Evolutionary conservation across 2,113 vertebrate species (phyloP).

Genomic region (Apteryx owenii): DNA sequence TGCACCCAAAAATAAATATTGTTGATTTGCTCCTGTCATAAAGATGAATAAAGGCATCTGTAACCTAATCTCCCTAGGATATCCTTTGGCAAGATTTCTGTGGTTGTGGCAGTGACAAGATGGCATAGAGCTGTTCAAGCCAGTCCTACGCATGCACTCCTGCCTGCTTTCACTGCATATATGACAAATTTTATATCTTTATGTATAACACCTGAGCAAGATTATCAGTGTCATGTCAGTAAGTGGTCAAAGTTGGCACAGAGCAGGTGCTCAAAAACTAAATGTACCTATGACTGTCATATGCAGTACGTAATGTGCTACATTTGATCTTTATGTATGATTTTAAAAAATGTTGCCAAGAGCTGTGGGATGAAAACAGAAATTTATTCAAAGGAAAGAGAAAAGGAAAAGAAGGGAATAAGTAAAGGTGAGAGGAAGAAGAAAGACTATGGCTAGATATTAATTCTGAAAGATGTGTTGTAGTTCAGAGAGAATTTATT

Average conservation of each 20-base stretch:
- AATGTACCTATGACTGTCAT: neutral
- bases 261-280: neutral
- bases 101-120: neutral
- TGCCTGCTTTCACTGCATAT: neutral
- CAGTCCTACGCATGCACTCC: neutral
- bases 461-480: neutral
- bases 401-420: neutral
- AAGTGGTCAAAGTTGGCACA: neutral
- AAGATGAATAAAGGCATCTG: neutral
- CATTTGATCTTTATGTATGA: neutral
- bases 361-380: neutral
- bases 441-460: neutral
- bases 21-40: neutral
- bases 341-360: neutral
- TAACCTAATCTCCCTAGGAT: neutral
- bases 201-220: accelerated
- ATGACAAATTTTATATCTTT: neutral
- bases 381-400: neutral
- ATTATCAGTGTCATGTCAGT: neutral
- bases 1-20: neutral
- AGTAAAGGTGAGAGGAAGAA: neutral
- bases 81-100: neutral
- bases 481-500: neutral
- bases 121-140: neutral
- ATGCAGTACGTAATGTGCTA: neutral